A percentile compares a stretch with the other conserved stretches of the same genome.
Conservation (phyloP, 2,797 vertebrate genomes). For the Pitangus sulphuratus region DNA sequence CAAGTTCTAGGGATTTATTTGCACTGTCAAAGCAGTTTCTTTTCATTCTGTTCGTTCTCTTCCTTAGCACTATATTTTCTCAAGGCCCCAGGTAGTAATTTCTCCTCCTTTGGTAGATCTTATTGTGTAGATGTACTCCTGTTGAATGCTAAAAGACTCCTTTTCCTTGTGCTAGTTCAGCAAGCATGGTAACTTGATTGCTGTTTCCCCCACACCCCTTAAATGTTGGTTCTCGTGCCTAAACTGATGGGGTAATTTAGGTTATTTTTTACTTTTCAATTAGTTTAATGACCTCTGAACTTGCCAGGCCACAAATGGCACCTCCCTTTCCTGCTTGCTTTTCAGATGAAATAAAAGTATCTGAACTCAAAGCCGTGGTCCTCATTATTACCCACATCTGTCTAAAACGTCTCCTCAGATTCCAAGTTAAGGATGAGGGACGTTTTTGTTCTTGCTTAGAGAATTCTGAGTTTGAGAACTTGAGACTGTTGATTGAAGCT, state of each 20-base stretch:
- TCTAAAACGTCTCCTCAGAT: not conserved
- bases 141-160: not conserved
- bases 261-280: not conserved
- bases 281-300: not conserved
- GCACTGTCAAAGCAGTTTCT: not conserved
- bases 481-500: not conserved
- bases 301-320: not conserved
- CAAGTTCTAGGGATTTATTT: not conserved
- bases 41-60: not conserved
- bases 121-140: not conserved
- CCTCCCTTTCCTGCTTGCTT: not conserved
- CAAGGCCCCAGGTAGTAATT: not conserved
- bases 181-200: not conserved
- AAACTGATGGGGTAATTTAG: not conserved
- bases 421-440: not conserved
- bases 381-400: not conserved
- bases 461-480: not conserved
- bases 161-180: not conserved
- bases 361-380: not conserved
- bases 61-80: not conserved
- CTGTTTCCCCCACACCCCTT: accelerated
- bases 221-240: not conserved
- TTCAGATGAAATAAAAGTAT: not conserved
- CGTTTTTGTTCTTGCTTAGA: not conserved
- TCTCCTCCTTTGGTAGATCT: not conserved